Evolutionary conservation across 2,797 vertebrate genomes (phyloP).

Genomic region (Huso huso): DNA sequence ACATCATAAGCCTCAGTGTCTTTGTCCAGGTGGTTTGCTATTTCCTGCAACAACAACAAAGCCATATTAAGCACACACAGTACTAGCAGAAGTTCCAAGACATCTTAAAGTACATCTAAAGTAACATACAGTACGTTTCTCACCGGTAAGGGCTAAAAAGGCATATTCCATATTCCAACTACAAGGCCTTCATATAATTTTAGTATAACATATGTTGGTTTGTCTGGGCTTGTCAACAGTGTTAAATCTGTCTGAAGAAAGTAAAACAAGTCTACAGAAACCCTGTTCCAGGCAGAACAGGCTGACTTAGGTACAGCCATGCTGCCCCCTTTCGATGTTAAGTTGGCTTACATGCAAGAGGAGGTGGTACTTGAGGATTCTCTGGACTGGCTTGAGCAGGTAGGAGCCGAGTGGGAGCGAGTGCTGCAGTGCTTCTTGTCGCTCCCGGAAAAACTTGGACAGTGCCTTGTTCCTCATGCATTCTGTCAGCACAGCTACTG

Average conservation of each 20-base stretch:
- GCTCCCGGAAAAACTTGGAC: conserved; percentile 90
- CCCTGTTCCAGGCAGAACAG: too few relatives aligned
- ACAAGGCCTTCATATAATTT: too few relatives aligned
- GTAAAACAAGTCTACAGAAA: too few relatives aligned
- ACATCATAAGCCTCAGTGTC: conserved; percentile 87
- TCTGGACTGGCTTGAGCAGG: conserved; percentile 94
- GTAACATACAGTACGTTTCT: too few relatives aligned
- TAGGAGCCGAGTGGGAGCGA: conserved; percentile 92
- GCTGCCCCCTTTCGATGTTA: not conserved
- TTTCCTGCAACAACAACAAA: conserved; percentile 68
- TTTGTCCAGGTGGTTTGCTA: conserved; percentile 93
- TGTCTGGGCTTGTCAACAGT: too few relatives aligned
- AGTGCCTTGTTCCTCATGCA: conserved; percentile 92
- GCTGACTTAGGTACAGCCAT: too few relatives aligned
- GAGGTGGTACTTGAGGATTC: conserved; percentile 97
- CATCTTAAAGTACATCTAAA: too few relatives aligned
- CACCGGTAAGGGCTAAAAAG: too few relatives aligned
- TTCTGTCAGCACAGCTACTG: conserved; percentile 87
- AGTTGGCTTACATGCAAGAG: conserved; percentile 76
- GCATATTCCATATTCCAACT: too few relatives aligned
- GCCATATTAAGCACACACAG: conserved; percentile 2
- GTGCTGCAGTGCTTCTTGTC: conserved; percentile 86
- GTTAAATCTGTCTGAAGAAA: too few relatives aligned
- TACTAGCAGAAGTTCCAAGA: too few relatives aligned
- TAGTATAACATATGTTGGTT: too few relatives aligned